Evolutionary conservation across 2,797 vertebrate species (phyloP).

Genomic region (Cryptoblepharus egeriae): DNA sequence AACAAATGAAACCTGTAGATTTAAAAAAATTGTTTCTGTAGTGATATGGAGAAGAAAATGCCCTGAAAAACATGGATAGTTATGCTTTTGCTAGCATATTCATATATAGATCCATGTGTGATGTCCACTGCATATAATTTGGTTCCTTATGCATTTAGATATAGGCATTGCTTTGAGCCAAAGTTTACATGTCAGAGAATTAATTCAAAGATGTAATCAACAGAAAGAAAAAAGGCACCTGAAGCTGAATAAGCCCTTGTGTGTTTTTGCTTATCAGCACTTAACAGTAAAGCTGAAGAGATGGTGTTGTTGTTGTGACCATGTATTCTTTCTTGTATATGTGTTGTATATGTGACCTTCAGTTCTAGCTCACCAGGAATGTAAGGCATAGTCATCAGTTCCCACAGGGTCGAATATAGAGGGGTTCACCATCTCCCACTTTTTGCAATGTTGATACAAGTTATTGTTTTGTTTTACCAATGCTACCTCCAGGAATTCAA

Average conservation of each 20-base stretch:
- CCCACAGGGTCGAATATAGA: background rate
- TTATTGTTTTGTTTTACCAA: no score
- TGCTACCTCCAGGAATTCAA: no score
- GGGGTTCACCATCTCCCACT: background rate
- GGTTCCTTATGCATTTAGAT: background rate
- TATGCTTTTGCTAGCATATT: background rate
- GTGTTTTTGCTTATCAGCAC: background rate
- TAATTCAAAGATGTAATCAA: background rate
- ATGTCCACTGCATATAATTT: background rate
- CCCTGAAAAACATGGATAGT: background rate
- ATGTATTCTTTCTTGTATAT: no score
- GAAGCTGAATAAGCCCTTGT: background rate
- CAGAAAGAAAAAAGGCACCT: background rate
- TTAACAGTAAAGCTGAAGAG: background rate
- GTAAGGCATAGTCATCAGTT: background rate
- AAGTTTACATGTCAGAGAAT: background rate
- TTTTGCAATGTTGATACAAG: background rate
- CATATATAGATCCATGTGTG: background rate
- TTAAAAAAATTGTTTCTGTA: background rate
- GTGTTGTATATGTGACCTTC: no score
- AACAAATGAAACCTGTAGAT: background rate
- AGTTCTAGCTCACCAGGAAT: background rate
- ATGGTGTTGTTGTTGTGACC: background rate
- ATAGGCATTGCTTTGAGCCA: background rate
- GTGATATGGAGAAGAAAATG: background rate